Evolutionary conservation across 2,888 invertebrate species (phyloP).

Genomic region (Drosophila kambysellisi): DNA sequence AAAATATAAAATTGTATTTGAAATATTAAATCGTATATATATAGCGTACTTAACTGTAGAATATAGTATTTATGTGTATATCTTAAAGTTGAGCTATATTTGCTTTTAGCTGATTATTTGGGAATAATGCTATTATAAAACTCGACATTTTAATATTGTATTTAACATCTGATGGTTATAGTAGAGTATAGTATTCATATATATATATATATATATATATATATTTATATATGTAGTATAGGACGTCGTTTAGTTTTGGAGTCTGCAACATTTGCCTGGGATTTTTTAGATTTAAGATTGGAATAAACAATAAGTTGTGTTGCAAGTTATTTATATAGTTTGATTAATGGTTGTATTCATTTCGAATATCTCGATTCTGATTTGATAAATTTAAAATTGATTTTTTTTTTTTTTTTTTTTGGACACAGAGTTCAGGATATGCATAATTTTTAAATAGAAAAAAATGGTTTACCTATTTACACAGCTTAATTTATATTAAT

Average conservation of each 20-base stretch:
- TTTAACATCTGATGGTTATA: background rate
- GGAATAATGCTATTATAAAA: background rate
- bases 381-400: background rate
- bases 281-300: background rate
- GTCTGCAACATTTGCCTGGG: background rate
- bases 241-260: background rate
- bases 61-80: background rate
- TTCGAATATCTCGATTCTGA: background rate
- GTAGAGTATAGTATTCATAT: background rate
- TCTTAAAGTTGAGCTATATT: background rate
- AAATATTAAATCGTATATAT: no score
- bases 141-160: background rate
- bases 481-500: background rate
- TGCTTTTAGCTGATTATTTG: background rate
- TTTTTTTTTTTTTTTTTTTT: background rate
- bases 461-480: background rate
- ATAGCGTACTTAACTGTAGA: background rate
- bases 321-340: background rate
- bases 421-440: background rate
- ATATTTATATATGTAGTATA: background rate
- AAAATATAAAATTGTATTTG: constrained; percentile 10
- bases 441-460: background rate
- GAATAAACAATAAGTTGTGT: background rate
- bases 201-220: background rate
- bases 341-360: background rate